These are phyloP conservation scores for Stenoptilia bipunctidactyla DNA, from an alignment of 2,888 invertebrate species.

Conservation along the genomic window DNA sequence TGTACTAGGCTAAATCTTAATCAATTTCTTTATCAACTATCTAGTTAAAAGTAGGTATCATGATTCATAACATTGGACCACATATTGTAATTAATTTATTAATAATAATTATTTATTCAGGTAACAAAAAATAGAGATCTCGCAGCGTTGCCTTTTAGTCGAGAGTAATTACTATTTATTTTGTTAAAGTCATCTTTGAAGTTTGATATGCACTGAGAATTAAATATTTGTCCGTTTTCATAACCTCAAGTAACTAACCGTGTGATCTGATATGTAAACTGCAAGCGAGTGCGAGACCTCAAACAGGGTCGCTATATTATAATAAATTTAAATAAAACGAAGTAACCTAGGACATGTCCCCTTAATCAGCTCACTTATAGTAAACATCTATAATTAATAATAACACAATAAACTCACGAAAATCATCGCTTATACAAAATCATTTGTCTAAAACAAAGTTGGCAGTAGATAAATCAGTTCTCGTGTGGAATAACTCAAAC, in stretches of 20 bases:
- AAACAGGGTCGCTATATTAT: slow-evolving; percentile 35
- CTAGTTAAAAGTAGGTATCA: slow-evolving; percentile 52
- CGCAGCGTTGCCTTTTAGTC: slow-evolving; percentile 24
- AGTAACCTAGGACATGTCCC: slow-evolving; percentile 60
- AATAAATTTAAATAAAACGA: slow-evolving; percentile 55
- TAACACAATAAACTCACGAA: slow-evolving; percentile 59
- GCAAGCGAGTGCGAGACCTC: slow-evolving; percentile 33
- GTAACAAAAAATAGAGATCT: slow-evolving; percentile 65
- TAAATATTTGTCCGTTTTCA: slow-evolving; percentile 22
- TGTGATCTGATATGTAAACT: slow-evolving; percentile 44
- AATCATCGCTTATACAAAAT: slow-evolving; percentile 39
- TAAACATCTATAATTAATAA: slow-evolving; percentile 54
- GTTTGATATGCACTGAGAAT: slow-evolving; percentile 42
- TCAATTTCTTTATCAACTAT: slow-evolving; percentile 51
- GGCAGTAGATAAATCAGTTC: slow-evolving; percentile 62
- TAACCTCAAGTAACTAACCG: background rate
- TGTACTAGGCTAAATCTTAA: slow-evolving; percentile 45
- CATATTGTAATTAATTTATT: slow-evolving; percentile 59
- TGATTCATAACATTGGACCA: slow-evolving; percentile 71
- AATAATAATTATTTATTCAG: slow-evolving; percentile 68
- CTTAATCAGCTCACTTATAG: slow-evolving; percentile 53
- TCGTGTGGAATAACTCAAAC: slow-evolving; percentile 21
- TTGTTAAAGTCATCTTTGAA: slow-evolving; percentile 1
- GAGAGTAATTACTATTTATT: background rate
- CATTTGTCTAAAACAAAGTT: slow-evolving; percentile 49